These are phyloP conservation scores for Scaptodrosophila lebanonensis DNA, from an alignment of 1,140 invertebrate species.

Conservation along the genomic window DNA sequence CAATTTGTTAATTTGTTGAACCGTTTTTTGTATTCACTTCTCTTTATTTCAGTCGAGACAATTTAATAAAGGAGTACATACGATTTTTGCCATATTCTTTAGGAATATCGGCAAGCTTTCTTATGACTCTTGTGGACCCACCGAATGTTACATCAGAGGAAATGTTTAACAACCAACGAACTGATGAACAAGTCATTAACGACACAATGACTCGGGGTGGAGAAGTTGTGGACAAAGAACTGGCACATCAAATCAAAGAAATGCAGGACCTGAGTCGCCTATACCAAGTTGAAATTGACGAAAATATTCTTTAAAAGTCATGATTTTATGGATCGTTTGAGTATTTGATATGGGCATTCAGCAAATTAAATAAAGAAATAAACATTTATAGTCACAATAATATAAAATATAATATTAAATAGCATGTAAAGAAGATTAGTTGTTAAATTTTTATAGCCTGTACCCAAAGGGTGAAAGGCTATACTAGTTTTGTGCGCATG, in stretches of 20 bases:
- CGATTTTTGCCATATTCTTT: constrained; percentile 50
- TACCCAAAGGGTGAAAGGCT: no score
- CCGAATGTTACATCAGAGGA: constrained; percentile 16
- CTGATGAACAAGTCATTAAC: constrained; percentile 29
- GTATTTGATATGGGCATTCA: not conserved
- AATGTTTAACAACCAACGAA: constrained; percentile 8
- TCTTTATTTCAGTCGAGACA: constrained; percentile 23
- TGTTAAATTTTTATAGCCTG: no score
- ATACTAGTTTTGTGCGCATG: no score
- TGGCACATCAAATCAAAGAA: constrained; percentile 60
- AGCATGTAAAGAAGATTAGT: no score
- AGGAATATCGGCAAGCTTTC: constrained; percentile 36
- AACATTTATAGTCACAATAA: no score
- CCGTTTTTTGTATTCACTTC: not conserved
- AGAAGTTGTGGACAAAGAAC: constrained; percentile 48
- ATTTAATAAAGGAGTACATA: constrained; percentile 59
- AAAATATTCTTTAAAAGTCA: constrained; percentile 31
- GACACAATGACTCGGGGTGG: constrained; percentile 34
- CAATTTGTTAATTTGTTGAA: not conserved
- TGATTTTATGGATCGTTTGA: constrained; percentile 2
- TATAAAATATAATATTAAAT: no score
- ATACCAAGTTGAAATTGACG: constrained; percentile 47
- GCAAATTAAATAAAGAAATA: constrained; percentile 10
- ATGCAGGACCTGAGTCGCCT: constrained; percentile 44
- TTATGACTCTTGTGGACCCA: constrained; percentile 46